Base-by-base conservation (phyloP, 1,140 invertebrate species). In the Chymomyza costata region DNA sequence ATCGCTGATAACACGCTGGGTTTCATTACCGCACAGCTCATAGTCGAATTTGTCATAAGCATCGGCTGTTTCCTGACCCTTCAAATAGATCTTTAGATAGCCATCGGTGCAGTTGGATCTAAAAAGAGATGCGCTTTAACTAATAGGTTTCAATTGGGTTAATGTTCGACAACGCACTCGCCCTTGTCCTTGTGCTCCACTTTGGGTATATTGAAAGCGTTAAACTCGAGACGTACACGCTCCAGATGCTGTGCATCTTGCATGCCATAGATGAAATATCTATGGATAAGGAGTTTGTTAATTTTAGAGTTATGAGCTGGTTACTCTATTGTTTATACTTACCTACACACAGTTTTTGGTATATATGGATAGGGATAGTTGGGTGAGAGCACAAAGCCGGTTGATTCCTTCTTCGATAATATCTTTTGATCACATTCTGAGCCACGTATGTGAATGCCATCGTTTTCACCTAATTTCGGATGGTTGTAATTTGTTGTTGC, bases 401-500 rank as follows among this genome's bases (percentile, higher is more conserved):
- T 92, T 35, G 94, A 96, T 87, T 96, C 93, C 87, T 95, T 95
- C 87, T 93, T 92, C 87, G 94, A 96, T 68, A 98, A 90, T 82
- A 99, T 97, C 87, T 96, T 95, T 86, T 97, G 96, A 88, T 99
- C 97, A 89, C 97, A 99, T 88, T 98, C 97, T 65, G 95, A 95
- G 66, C 96, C 96, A 76, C 94, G 90, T 86, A 97, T 96, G 87
- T 97, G 95, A 88, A 95, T 94, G 58, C 94, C 94, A 74, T 93
- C 93, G 86, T 93, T 92, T 89, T 93, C 76, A 67, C 84, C 84
- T 86, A 76, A 67, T 70, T 48, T 47, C 40, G 45, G 13, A 25
- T 54, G 14, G 39, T 52, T 13, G 34, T 46, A 34, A 53, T 50
- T 66, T 66, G 30, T 50, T 44, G 63, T 55, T 67, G 49, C 50